A percentile compares a stretch with the other conserved stretches of the same genome.
Evolutionary conservation across 2,797 vertebrate genomes (phyloP).

Genomic region (Epinephelus awoara): DNA sequence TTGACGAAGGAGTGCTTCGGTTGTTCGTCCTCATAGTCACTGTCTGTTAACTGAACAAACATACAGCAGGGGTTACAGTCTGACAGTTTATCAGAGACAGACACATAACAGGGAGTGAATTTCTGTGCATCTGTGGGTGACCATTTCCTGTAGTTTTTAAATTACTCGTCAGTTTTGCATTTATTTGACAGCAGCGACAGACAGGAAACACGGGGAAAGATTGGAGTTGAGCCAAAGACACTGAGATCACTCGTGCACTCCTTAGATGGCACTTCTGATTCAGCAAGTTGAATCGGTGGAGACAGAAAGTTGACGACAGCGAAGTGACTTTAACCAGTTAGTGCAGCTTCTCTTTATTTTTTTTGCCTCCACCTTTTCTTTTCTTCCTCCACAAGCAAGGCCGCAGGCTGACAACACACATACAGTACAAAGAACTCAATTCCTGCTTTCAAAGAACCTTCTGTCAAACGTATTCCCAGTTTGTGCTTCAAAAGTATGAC

Average conservation of each 20-base stretch:
- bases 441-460: conserved; percentile 2
- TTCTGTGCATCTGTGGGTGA: background rate
- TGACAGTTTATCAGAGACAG: background rate
- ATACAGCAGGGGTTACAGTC: conserved; percentile 7
- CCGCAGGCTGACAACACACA: background rate
- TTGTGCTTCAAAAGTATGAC: background rate
- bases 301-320: background rate
- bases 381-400: background rate
- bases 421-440: background rate
- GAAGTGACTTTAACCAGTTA: background rate
- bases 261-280: background rate
- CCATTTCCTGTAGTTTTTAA: no score
- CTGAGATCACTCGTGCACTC: background rate
- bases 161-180: background rate
- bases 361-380: conserved; percentile 1
- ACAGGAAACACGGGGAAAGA: background rate
- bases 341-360: background rate
- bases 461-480: background rate
- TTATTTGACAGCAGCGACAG: background rate
- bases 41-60: conserved; percentile 89
- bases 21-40: conserved; percentile 93
- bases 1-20: conserved; percentile 98
- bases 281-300: background rate
- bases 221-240: background rate
- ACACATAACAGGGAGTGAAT: background rate